A percentile compares a stretch with the other conserved stretches of the same genome.
Evolutionary conservation across 2,113 vertebrate genomes (phyloP).

Genomic region (Chlorodrepanis virens): DNA sequence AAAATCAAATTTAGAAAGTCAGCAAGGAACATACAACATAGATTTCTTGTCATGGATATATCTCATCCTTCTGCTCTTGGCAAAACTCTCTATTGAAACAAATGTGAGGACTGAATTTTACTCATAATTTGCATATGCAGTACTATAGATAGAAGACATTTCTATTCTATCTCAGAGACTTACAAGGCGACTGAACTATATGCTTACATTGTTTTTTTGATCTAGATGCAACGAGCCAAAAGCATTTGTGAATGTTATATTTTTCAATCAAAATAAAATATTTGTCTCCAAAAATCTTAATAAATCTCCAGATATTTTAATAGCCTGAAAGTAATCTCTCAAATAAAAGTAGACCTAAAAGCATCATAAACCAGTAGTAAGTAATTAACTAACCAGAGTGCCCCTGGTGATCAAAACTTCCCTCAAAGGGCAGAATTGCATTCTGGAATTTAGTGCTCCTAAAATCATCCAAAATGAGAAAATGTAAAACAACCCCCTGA

Average conservation of each 20-base stretch:
- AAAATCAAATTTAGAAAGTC: background rate
- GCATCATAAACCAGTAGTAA: background rate
- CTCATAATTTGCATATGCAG: background rate
- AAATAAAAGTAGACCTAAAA: background rate
- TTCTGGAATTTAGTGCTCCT: background rate
- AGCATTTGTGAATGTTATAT: background rate
- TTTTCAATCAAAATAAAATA: background rate
- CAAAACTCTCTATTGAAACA: background rate
- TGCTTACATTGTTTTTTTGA: accelerated
- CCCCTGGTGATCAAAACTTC: background rate
- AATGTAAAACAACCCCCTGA: background rate
- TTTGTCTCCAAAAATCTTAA: background rate
- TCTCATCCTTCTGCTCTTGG: background rate
- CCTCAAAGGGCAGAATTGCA: background rate
- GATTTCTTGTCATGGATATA: background rate
- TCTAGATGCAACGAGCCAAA: background rate
- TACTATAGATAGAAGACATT: background rate
- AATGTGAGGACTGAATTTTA: background rate
- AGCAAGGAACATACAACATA: background rate
- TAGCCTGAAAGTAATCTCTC: background rate
- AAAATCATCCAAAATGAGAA: background rate
- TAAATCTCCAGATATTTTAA: background rate
- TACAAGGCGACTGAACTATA: background rate
- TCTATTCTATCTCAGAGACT: background rate
- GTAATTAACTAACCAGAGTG: background rate